Evolutionary conservation across 2,888 invertebrate genomes (phyloP), one percentile per base, ranked within the genome.

Genomic region (Lomographa bimaculata): DNA sequence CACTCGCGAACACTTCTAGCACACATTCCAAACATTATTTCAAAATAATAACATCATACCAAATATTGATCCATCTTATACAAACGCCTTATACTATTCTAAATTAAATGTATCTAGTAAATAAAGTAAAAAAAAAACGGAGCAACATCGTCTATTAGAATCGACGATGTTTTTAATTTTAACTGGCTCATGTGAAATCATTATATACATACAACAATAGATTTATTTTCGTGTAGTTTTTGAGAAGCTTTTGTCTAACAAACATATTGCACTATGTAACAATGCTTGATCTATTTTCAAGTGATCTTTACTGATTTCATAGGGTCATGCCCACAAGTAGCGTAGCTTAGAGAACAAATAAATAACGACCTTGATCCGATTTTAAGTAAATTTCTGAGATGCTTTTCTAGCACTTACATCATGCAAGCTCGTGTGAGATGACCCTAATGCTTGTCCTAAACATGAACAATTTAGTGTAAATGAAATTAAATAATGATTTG

Each of bases 131-230:
- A 27, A 6, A 25, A 26, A 27, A 46, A 14, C 50, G 37, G 36
- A 26, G 18, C 17, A 18, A 16, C 27, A 29, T 29, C 29, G 14
- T 16, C 28, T 27, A 33, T 23, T 28, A 10, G 21, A 26, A 47
- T 14, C 14, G 14, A 14, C 9, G 29, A 27, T 4, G 11, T 6
- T 5, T 17, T 26, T 30, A 24, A 60, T 65, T 65, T 64, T 57
- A 64, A 71, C 65, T 66, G 68, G 71, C 64, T 66, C 60, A 49
- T 62, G 54, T 54, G 44, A 48, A 60, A 60, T 58, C 86, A 77
- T 81, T 87, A 87, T 87, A 86, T 87, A 86, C 87, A 87, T 77
- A 86, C 72, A 85, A 79, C 71, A 72, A 74, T 68, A 72, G 61
- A 62, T 60, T 65, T 51, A 62, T 61, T 57, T 57, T 57, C 59